phyloP scores from a whole-genome alignment of 53 echinoderm and acorn worm species.

The Hippasteria phrygiana region DNA sequence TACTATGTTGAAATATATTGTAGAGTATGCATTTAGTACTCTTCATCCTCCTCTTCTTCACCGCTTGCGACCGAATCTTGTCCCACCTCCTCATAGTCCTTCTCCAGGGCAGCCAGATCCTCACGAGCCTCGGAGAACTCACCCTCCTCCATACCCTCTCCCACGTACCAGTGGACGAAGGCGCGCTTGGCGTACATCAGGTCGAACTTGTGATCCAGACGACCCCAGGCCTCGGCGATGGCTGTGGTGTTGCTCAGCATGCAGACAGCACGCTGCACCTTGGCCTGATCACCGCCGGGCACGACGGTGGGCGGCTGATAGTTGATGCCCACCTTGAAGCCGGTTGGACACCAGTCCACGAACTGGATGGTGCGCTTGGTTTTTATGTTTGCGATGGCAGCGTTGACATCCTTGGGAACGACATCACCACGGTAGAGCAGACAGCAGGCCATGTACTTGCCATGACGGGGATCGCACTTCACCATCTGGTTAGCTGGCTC shows the following conservation, averaged over 20 bases:
- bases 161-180: constrained; percentile 99
- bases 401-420: constrained; percentile 88
- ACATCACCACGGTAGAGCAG: constrained; percentile 90
- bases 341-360: constrained; percentile 78
- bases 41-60: constrained; percentile 60
- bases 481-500: constrained; percentile 93
- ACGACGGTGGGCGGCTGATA: constrained; percentile 98
- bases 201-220: constrained; percentile 99
- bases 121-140: constrained; percentile 99
- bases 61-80: constrained; percentile 19
- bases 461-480: constrained; percentile 94
- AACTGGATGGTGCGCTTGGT: constrained; percentile 81
- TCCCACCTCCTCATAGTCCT: constrained; percentile 77
- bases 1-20: too few species aligned
- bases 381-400: constrained; percentile 79
- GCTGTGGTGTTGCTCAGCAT: constrained; percentile 99
- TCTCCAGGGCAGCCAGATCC: constrained; percentile 93
- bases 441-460: constrained; percentile 98
- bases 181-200: constrained; percentile 99
- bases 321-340: constrained; percentile 84
- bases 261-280: constrained; percentile 99
- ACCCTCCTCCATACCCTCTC: constrained; percentile 99
- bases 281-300: constrained; percentile 98
- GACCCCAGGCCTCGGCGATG: constrained; percentile 99
- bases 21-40: too few species aligned